phyloP scores from a whole-genome alignment of 2,113 vertebrate species.

The Sceloporus tristichus region DNA sequence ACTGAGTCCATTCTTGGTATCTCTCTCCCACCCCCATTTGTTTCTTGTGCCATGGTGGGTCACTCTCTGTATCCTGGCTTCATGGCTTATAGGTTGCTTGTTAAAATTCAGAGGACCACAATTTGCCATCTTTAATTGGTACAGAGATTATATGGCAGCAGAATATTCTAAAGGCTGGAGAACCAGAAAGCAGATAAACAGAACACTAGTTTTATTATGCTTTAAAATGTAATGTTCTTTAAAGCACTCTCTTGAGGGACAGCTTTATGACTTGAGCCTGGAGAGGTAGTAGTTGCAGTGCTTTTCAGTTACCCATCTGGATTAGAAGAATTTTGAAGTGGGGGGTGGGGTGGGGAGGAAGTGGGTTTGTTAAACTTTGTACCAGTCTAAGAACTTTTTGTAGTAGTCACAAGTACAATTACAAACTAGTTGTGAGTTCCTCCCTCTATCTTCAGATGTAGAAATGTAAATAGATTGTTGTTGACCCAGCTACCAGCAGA shows the following conservation, averaged over 20 bases:
- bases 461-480: background rate
- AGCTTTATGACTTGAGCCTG: constrained; percentile 16
- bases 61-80: background rate
- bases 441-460: background rate
- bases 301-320: background rate
- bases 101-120: background rate
- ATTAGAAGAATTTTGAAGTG: background rate
- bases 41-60: too few relatives aligned
- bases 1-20: background rate
- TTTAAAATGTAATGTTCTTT: constrained; percentile 21
- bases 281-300: background rate
- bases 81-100: background rate
- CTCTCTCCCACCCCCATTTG: background rate
- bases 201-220: constrained; percentile 12
- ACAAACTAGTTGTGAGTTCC: background rate
- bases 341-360: too few relatives aligned
- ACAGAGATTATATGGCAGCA: background rate
- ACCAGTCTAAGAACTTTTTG: background rate
- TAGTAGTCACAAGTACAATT: background rate
- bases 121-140: background rate
- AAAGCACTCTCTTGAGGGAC: constrained; percentile 7
- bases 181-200: constrained; percentile 21
- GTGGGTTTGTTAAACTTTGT: background rate
- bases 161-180: background rate
- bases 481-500: background rate